Percentiles rank a stretch among this genome's conserved stretches.
These are phyloP conservation scores for Microtus ochrogaster DNA, from an alignment of 2,113 vertebrate genomes.

Conservation along the genomic window DNA sequence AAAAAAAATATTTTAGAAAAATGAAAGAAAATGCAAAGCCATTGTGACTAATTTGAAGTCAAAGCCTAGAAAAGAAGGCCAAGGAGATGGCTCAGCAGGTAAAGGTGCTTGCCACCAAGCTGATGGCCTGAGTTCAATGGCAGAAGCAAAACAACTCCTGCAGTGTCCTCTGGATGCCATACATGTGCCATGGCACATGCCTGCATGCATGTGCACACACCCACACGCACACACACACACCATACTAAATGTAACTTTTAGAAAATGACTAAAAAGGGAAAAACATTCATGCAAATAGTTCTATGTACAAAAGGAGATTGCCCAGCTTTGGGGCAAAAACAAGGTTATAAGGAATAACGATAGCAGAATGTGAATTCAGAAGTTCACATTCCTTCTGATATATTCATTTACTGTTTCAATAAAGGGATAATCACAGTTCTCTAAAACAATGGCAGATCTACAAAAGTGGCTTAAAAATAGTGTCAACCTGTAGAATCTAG, in stretches of 20 bases:
- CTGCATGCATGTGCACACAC: not conserved
- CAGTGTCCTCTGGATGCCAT: not conserved
- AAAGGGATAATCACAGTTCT: slow-evolving; percentile 28
- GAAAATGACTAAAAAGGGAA: not conserved
- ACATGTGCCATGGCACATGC: not conserved
- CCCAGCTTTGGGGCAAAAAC: slow-evolving; percentile 13
- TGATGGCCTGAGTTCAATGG: not conserved
- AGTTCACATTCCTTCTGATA: slow-evolving; percentile 14
- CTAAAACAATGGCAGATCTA: slow-evolving; percentile 51
- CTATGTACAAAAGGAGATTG: not conserved
- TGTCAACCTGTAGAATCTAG: not conserved
- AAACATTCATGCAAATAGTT: not conserved
- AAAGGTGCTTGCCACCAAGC: not conserved
- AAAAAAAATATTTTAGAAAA: not conserved
- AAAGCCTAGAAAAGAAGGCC: not conserved
- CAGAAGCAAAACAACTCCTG: not conserved
- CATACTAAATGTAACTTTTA: not conserved
- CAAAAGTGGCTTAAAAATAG: slow-evolving; percentile 20
- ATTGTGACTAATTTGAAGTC: not conserved
- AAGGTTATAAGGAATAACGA: not conserved
- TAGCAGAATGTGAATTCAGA: slow-evolving; percentile 12
- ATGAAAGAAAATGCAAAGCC: not conserved
- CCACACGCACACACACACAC: not conserved
- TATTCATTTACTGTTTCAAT: slow-evolving; percentile 3
- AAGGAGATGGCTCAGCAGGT: not conserved